These are phyloP conservation scores for Drosophila ogumai DNA, from an alignment of 1,140 invertebrate species.

Conservation along the genomic window DNA sequence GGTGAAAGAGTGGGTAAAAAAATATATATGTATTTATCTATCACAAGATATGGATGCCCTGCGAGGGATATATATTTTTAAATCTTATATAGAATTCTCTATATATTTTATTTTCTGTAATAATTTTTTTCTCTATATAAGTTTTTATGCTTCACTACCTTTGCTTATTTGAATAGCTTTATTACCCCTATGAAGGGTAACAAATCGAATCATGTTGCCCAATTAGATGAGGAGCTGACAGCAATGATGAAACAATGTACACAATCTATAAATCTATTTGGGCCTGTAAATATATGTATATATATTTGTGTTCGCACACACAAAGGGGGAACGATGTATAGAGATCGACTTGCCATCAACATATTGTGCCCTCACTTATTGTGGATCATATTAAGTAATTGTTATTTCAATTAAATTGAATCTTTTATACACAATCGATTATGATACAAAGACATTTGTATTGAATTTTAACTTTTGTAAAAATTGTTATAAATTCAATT, in stretches of 20 bases:
- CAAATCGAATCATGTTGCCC: slow-evolving; percentile 46
- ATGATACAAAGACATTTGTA: background rate
- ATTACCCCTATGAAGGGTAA: background rate
- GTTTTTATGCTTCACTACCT: background rate
- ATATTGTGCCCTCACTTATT: slow-evolving; percentile 24
- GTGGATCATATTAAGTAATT: slow-evolving; percentile 43
- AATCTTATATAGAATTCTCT: background rate
- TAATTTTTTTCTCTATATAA: background rate
- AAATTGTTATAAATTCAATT: too few relatives aligned
- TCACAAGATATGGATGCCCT: background rate
- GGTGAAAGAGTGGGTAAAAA: background rate
- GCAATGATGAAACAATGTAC: slow-evolving; percentile 46
- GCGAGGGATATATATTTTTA: background rate
- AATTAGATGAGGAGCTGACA: slow-evolving; percentile 45
- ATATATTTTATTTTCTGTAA: background rate
- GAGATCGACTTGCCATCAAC: slow-evolving; percentile 23
- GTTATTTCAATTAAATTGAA: slow-evolving; percentile 45
- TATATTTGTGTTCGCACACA: background rate
- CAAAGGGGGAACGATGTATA: slow-evolving; percentile 8
- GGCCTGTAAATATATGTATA: slow-evolving; percentile 11
- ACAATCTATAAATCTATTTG: slow-evolving; percentile 30
- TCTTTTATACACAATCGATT: slow-evolving; percentile 39
- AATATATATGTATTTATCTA: background rate
- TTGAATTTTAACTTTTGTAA: too few relatives aligned
- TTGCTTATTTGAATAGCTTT: background rate